Conservation (phyloP, 2,888 invertebrate genomes). For the Mechanitis messenoides region DNA sequence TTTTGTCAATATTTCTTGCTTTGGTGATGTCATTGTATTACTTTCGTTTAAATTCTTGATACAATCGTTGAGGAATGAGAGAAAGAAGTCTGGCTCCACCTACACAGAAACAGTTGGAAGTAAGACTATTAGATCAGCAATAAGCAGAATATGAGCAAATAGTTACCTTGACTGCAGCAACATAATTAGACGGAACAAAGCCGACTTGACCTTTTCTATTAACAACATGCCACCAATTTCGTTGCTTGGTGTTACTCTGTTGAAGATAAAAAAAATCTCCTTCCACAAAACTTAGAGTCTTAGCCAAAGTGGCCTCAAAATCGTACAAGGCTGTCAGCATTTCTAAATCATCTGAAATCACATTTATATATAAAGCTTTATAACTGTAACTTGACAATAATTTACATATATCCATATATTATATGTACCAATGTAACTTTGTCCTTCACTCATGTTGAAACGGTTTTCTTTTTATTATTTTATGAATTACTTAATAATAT, state of each 20-base stretch:
- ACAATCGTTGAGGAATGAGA: slow-evolving; percentile 83
- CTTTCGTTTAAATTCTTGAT: slow-evolving; percentile 76
- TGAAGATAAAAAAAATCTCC: slow-evolving; percentile 88
- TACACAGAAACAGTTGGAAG: slow-evolving; percentile 36
- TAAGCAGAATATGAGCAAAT: background rate
- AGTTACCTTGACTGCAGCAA: slow-evolving; percentile 83
- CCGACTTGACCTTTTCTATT: slow-evolving; percentile 88
- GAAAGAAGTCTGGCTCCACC: slow-evolving; percentile 83
- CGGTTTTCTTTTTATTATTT: background rate
- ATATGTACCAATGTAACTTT: background rate
- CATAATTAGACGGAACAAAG: slow-evolving; percentile 92
- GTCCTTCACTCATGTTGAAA: slow-evolving; percentile 5
- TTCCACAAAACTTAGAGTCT: slow-evolving; percentile 87
- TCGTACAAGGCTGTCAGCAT: slow-evolving; percentile 90
- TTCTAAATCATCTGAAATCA: slow-evolving; percentile 80
- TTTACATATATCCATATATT: background rate
- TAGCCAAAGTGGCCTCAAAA: slow-evolving; percentile 88
- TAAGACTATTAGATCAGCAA: slow-evolving; percentile 1
- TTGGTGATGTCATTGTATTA: slow-evolving; percentile 62
- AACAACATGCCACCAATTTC: slow-evolving; percentile 93
- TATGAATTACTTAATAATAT: background rate
- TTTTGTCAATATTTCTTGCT: slow-evolving; percentile 79
- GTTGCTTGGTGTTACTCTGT: slow-evolving; percentile 85
- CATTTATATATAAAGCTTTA: background rate
- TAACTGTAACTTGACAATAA: background rate